Evolutionary conservation across 64 coral and sea anemone species (phyloP), one percentile per base, ranked within the genome.

Genomic region (Actinia tenebrosa): DNA sequence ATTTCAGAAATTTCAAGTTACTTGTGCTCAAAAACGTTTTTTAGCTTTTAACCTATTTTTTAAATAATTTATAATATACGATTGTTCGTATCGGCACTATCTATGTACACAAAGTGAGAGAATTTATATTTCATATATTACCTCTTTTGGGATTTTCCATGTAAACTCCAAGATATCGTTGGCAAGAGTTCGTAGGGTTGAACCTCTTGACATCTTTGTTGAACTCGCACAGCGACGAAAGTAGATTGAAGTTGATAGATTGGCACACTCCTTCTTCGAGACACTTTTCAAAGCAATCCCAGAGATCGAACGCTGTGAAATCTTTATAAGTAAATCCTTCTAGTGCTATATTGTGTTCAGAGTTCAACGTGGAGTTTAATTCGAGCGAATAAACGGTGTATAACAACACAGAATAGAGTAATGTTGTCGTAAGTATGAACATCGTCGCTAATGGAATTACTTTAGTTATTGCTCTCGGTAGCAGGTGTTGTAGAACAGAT

Each of bases 91-190:
- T 37, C 30, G 30, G 30, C 30, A 37, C 30, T 37, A 37, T 37
- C 30, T 37, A 37, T 37, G 30, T 37, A 37, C 30, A 37, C 30
- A 37, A 37, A 37, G 30, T 37, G 30, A 37, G 30, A 37, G 30
- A 37, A 37, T 37, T 37, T 37, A 37, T 37, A 37, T 37, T 37
- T 37, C 30, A 37, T 37, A 37, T 37, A 37, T 37, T 37, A 91
- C 89, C 83, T 91, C 89, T 86, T 19, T 79, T 86, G 22, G 89
- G 89, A 64, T 91, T 91, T 1, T 91, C 89, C 20, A 91, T 25
- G 23, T 91, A 91, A 37, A 91, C 89, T 26, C 69, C 77, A 60
- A 56, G 83, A 23, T 44, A 5, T 3, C 19, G 37, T 79, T 9
- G 20, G 0, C 47, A 53, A 26, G 84, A 85, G 25, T 45, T 77